These are phyloP conservation scores for Corythornis cristatus DNA, from an alignment of 2,113 vertebrate genomes.

Conservation along the genomic window DNA sequence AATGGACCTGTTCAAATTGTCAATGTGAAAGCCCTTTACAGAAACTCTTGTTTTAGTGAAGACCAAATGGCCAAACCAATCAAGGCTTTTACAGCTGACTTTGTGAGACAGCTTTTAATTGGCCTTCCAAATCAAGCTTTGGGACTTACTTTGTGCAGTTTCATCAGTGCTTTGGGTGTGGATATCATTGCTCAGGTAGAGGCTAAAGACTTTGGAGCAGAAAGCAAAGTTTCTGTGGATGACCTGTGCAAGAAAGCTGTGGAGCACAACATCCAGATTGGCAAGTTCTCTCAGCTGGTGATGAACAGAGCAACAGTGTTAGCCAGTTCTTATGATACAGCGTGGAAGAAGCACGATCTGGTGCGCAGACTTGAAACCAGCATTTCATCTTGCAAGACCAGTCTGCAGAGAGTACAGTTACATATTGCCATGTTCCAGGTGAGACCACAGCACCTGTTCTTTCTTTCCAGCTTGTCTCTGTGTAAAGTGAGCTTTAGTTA, in stretches of 20 bases:
- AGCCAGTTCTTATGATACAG: conserved; percentile 93
- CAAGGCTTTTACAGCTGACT: conserved; percentile 96
- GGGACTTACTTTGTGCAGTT: conserved; percentile 91
- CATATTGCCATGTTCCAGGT: conserved; percentile 98
- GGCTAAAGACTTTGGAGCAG: conserved; percentile 95
- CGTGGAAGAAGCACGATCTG: conserved; percentile 96
- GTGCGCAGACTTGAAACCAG: conserved; percentile 90
- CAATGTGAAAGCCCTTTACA: conserved; percentile 86
- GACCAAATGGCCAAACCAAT: conserved; percentile 97
- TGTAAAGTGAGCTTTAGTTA: not conserved
- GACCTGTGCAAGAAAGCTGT: conserved; percentile 95
- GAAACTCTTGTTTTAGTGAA: conserved; percentile 89
- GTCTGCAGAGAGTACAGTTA: conserved; percentile 92
- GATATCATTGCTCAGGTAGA: conserved; percentile 95
- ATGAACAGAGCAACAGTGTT: conserved; percentile 93
- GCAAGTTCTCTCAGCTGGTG: conserved; percentile 88
- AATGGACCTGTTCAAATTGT: conserved; percentile 89
- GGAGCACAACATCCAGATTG: conserved; percentile 90
- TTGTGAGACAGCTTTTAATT: conserved; percentile 94
- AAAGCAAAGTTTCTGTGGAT: conserved; percentile 94
- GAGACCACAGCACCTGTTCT: not conserved
- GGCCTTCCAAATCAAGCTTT: conserved; percentile 95
- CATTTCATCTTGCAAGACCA: conserved; percentile 91
- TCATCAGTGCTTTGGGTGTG: conserved; percentile 89
- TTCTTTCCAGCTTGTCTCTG: not conserved